Evolutionary conservation across 2,113 vertebrate species (phyloP), one percentile per base, ranked within the genome.

Genomic region (Microcebus griseorufus): DNA sequence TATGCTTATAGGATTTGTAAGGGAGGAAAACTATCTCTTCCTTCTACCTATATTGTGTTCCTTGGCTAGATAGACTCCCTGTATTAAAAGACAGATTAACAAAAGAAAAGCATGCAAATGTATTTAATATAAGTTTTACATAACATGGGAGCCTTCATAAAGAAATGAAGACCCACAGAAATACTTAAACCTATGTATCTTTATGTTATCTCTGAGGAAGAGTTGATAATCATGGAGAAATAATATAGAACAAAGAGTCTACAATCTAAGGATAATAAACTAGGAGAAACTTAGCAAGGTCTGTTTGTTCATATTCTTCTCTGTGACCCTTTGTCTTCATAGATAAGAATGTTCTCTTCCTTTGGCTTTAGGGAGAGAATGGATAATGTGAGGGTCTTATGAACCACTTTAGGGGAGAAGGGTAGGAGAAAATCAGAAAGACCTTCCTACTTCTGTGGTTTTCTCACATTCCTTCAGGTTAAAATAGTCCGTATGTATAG

Each of bases 51-150:
- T 45, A 22, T 76, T 48, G 17, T 13, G 14, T 32, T 37, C 9
- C 34, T 11, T 92, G 42, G 8, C 22, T 11, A 17, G 2, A 1
- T 11, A 17, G 2, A 1, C 11, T 1, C 1, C 7, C 17, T 81
- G n/a, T 72, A 70, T 27, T 51, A 27, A 85, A 37, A 91, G 34
- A 62, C 10, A 73, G 34, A 51, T 64, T 67, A 87, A 42, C 9
- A 37, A 53, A 23, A 53, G 25, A 45, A 72, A 80, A 72, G 42
- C 9, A 22, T 53, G 32, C 10, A 65, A 42, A 55, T 25, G 11
- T 34, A 37, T 55, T 58, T 48, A 92, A 39, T 45, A 27, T 45
- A 70, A 60, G 55, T 45, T 81, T 75, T 75, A 37, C 4, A 67
- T 20, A 25, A 75, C 17, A 45, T 11, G 29, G 17, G 62, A 75